Conservation (phyloP, 2,797 vertebrate species). For the Gymnoscopelus braueri region DNA sequence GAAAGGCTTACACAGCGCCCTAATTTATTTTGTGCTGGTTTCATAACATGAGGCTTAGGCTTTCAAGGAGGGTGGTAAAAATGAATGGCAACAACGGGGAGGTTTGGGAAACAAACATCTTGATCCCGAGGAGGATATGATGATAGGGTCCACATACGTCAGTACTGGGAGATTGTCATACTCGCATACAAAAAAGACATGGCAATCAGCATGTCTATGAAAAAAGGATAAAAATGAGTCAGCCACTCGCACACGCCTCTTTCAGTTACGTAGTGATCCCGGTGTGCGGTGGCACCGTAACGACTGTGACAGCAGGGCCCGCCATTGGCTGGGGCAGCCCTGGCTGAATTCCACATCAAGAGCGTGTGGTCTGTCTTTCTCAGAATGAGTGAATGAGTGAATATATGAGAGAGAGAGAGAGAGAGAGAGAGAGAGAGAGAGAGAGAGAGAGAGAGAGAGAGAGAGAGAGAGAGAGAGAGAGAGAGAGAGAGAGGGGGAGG, state of each 20-base stretch:
- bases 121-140: constrained; percentile 52
- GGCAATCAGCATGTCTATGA: constrained; percentile 61
- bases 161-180: constrained; percentile 38
- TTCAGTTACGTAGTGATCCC: constrained; percentile 45
- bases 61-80: constrained; percentile 34
- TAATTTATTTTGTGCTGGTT: constrained; percentile 34
- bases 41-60: constrained; percentile 38
- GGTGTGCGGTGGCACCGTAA: constrained; percentile 32
- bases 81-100: constrained; percentile 32
- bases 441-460: constrained; percentile 3
- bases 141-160: constrained; percentile 35
- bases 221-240: constrained; percentile 32
- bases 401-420: constrained; percentile 45
- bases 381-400: constrained; percentile 58
- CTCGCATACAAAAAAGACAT: constrained; percentile 15
- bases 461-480: not conserved
- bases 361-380: constrained; percentile 70
- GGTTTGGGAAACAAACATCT: constrained; percentile 40
- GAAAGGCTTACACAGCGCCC: constrained; percentile 26
- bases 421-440: not conserved
- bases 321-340: constrained; percentile 54
- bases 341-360: constrained; percentile 58
- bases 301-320: constrained; percentile 46
- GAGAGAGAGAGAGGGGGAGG: too few species aligned
- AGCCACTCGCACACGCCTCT: constrained; percentile 32